These are phyloP conservation scores for Microcebus ravelobensis DNA, from an alignment of 2,113 vertebrate species.

Conservation along the genomic window DNA sequence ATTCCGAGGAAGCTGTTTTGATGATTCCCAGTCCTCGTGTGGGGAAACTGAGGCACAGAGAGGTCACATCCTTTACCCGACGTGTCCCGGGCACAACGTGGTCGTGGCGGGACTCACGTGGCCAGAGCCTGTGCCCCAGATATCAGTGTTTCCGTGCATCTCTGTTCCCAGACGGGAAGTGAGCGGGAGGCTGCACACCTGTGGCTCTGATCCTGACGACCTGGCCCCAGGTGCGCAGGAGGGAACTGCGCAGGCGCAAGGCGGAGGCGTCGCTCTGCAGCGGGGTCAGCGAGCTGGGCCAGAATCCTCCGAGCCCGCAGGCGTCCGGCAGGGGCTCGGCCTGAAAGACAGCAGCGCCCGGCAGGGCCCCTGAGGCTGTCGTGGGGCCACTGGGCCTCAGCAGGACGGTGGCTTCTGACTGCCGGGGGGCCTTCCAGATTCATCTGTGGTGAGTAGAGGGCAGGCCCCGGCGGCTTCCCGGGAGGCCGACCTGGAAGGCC, in stretches of 20 bases:
- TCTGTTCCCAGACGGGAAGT: background rate
- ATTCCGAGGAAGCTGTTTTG: background rate
- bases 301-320: conserved; percentile 82
- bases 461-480: background rate
- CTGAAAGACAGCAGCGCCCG: conserved; percentile 70
- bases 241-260: conserved; percentile 78
- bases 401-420: background rate
- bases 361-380: background rate
- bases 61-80: background rate
- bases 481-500: background rate
- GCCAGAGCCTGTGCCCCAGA: background rate
- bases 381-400: too few relatives aligned
- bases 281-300: conserved; percentile 72
- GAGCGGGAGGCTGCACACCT: conserved; percentile 70
- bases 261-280: conserved; percentile 76
- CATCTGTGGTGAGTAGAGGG: background rate
- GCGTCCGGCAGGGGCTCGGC: conserved; percentile 58
- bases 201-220: conserved; percentile 81
- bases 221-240: conserved; percentile 74
- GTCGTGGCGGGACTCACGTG: background rate
- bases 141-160: background rate
- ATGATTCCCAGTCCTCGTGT: background rate
- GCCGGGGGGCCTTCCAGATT: background rate
- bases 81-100: background rate
- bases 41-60: background rate